Evolutionary conservation across 2,113 vertebrate species (phyloP), one percentile per base, ranked within the genome.

Genomic region (Bolborhynchus lineola): DNA sequence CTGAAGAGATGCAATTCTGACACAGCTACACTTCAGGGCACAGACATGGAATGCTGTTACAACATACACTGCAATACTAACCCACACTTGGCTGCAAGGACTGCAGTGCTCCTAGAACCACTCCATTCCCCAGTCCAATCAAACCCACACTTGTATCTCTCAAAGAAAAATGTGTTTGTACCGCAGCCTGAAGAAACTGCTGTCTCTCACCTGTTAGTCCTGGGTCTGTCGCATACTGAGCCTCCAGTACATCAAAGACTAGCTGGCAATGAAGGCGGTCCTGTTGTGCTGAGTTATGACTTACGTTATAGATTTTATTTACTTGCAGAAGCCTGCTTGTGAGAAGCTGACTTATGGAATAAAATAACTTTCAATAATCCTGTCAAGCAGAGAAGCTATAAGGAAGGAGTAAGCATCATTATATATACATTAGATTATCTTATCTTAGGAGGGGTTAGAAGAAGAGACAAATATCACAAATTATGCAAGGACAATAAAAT

Each of bases 1-100:
- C 29, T 39, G 11, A 94, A 41, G 24, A 55, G 33, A 42, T 6
- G 33, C 21, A 1, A 0, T 67, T 93, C 57, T 44, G n/a, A 47
- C 35, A 77, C 14, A 49, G 77, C 13, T 9, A n/a, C 16, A 3
- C 46, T 57, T 69, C 59, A 53, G 52, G 71, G 42, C 41, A 26
- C 33, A 86, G 75, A 26, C 71, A 65, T 1, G 0, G 31, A 9
- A n/a, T 0, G 11, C 3, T 53, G 21, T 49, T 59, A 78, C 26
- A 60, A 60, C 2, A 1, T 1, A 5, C 15, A 37, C 0, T 28
- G 65, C 24, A 29, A 41, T 3, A 35, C 9, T 20, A 46, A 19
- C 29, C 11, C 35, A 60, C 21, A 11, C 28, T 1, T 15, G 20
- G 29, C 74, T 4, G 26, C 55, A 9, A 46, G 28, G 69, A 52